These are phyloP conservation scores for Danionella cerebrum DNA, from an alignment of 2,113 vertebrate genomes.

Conservation along the genomic window DNA sequence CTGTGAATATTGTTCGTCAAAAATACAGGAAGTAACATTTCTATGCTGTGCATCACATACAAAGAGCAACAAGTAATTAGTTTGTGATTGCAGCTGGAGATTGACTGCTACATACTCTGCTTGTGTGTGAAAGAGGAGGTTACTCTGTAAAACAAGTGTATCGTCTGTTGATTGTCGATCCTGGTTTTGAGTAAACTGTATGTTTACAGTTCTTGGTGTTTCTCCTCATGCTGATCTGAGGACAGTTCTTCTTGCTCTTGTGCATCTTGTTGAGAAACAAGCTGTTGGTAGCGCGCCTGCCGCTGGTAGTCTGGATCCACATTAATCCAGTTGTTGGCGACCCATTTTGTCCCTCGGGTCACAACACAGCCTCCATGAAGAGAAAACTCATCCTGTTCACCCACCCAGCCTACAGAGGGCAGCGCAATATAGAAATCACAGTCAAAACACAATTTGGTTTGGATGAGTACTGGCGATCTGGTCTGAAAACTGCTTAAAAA, in stretches of 20 bases:
- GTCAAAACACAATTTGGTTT: neutral
- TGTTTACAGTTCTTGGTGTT: conserved; percentile 59
- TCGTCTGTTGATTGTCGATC: neutral
- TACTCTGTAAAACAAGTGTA: neutral
- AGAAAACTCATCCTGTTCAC: conserved; percentile 90
- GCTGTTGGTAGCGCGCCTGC: conserved; percentile 82
- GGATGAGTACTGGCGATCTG: neutral
- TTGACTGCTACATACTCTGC: no score
- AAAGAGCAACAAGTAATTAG: no score
- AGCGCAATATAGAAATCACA: neutral
- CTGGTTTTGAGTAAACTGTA: neutral
- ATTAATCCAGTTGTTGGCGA: conserved; percentile 99
- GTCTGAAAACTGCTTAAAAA: no score
- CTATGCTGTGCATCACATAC: neutral
- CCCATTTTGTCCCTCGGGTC: conserved; percentile 88
- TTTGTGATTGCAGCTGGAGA: neutral
- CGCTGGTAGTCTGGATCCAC: conserved; percentile 85
- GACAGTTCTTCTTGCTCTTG: conserved; percentile 44
- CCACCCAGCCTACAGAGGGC: conserved; percentile 80
- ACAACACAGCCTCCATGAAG: conserved; percentile 92
- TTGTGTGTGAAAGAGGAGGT: neutral
- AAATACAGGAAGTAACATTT: neutral
- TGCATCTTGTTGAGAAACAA: conserved; percentile 72
- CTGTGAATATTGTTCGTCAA: conserved; percentile 15
- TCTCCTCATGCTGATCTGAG: conserved; percentile 41